Percentiles rank a stretch among this genome's conserved stretches.
Evolutionary conservation across 2,113 vertebrate genomes (phyloP).

Genomic region (Plestiodon gilberti): DNA sequence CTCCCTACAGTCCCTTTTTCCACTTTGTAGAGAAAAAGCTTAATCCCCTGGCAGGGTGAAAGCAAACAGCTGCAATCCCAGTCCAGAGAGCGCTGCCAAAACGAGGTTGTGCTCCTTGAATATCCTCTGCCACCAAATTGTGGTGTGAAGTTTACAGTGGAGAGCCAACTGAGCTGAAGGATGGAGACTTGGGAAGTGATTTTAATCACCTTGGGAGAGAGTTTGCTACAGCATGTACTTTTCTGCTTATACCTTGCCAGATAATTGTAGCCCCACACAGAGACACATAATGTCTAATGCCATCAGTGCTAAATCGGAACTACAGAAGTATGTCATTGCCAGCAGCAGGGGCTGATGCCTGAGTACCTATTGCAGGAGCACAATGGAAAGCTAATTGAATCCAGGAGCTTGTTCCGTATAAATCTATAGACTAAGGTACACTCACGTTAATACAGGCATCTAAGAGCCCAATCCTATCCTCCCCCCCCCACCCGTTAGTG

Average conservation of each 20-base stretch:
- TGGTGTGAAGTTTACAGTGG: neutral
- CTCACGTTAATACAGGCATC: neutral
- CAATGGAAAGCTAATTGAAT: conserved; percentile 26
- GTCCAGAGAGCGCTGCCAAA: neutral
- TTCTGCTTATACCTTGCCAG: conserved; percentile 3
- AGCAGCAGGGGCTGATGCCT: conserved; percentile 3
- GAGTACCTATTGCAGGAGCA: neutral
- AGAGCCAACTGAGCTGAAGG: neutral
- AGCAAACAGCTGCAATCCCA: neutral
- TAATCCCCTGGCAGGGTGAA: neutral
- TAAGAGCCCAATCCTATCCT: too few relatives aligned
- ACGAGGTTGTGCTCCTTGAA: neutral
- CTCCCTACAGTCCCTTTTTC: neutral
- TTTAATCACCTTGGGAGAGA: neutral
- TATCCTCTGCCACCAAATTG: neutral
- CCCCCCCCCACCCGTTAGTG: too few relatives aligned
- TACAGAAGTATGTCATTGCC: conserved; percentile 27
- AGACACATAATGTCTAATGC: conserved; percentile 11
- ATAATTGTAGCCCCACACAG: conserved; percentile 13
- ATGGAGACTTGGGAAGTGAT: neutral
- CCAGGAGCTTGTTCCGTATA: neutral
- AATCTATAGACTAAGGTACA: neutral
- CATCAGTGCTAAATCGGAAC: conserved; percentile 1
- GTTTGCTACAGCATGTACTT: too few relatives aligned
- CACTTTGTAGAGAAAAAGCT: neutral